Conservation (phyloP, 2,797 vertebrate genomes). For the Peromyscus eremicus region DNA sequence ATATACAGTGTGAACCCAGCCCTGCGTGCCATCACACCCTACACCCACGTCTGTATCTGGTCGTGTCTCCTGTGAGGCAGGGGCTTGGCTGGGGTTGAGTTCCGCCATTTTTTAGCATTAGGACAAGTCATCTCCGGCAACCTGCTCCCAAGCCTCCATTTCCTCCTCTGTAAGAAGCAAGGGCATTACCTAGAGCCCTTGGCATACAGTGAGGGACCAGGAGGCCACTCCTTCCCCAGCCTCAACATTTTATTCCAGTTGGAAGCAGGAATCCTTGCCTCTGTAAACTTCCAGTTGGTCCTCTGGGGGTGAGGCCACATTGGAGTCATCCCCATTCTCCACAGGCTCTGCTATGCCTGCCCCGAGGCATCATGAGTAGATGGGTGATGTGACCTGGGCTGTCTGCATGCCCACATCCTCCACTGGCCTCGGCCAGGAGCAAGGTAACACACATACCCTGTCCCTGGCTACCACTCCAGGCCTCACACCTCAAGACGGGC, state of each 20-base stretch:
- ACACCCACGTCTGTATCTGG: background rate
- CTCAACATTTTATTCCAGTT: background rate
- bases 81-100: background rate
- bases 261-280: background rate
- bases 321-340: background rate
- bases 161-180: slow-evolving; percentile 25
- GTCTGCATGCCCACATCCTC: background rate
- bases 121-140: background rate
- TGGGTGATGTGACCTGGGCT: background rate
- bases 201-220: background rate
- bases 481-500: background rate
- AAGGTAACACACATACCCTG: background rate
- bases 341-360: background rate
- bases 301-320: background rate
- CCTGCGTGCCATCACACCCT: background rate
- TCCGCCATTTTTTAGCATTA: background rate
- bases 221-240: background rate
- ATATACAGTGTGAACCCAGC: background rate
- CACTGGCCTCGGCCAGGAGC: background rate
- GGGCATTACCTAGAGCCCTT: background rate
- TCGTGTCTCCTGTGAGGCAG: background rate
- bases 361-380: background rate
- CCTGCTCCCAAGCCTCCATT: background rate
- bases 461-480: background rate
- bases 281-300: background rate